Conservation (phyloP, 2,888 invertebrate genomes). For the Eucera pruinosa region DNA sequence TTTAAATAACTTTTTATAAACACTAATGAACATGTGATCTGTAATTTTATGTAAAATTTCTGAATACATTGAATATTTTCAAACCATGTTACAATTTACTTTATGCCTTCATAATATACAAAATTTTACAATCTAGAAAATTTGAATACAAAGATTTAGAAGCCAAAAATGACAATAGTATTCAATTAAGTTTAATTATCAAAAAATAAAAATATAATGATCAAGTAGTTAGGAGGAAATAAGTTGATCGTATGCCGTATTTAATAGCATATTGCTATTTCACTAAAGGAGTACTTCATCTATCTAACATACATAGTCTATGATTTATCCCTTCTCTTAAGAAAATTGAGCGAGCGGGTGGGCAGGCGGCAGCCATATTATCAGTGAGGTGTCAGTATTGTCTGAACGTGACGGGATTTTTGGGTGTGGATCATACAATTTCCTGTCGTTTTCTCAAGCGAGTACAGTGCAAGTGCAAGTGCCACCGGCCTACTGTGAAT, state of each 20-base stretch:
- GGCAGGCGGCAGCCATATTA: constrained; percentile 82
- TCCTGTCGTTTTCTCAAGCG: constrained; percentile 73
- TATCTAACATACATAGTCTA: constrained; percentile 37
- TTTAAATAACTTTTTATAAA: background rate
- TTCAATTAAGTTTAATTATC: too few species aligned
- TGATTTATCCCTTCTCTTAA: constrained; percentile 50
- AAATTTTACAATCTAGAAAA: background rate
- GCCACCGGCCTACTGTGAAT: constrained; percentile 78
- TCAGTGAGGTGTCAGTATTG: constrained; percentile 84
- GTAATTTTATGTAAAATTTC: too few species aligned
- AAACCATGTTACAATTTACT: too few species aligned
- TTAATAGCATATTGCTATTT: background rate
- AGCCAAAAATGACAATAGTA: background rate
- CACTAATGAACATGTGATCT: too few species aligned
- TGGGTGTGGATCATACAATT: constrained; percentile 83
- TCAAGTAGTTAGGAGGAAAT: background rate
- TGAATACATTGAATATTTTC: too few species aligned
- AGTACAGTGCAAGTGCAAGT: constrained; percentile 77
- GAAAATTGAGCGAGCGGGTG: constrained; percentile 48
- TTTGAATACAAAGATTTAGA: background rate
- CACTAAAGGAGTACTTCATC: constrained; percentile 9
- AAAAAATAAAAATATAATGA: background rate
- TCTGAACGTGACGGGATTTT: constrained; percentile 83
- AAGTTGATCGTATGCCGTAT: too few species aligned
- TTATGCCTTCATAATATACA: too few species aligned